Conservation (phyloP, 2,797 vertebrate genomes). For the Protonibea diacanthus region DNA sequence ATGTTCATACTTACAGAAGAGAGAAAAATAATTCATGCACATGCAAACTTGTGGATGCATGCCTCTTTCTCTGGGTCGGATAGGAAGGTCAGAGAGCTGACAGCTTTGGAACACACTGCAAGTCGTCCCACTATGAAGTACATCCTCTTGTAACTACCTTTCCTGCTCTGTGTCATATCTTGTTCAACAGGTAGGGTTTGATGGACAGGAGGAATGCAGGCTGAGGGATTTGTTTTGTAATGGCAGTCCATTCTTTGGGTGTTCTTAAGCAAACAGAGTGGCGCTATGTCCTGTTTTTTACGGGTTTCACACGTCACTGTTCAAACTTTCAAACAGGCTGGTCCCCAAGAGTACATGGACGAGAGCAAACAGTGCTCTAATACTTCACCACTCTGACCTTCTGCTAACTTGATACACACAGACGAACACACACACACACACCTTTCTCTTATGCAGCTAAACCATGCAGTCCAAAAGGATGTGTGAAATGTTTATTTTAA, state of each 20-base stretch:
- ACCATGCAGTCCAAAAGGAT: constrained; percentile 29
- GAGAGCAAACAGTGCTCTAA: constrained; percentile 78
- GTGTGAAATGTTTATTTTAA: constrained; percentile 32
- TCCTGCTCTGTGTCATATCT: constrained; percentile 66
- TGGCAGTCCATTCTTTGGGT: constrained; percentile 77
- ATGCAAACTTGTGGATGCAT: constrained; percentile 27
- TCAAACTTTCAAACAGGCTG: constrained; percentile 81
- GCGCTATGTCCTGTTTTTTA: constrained; percentile 84
- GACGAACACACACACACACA: constrained; percentile 48
- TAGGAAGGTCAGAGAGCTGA: constrained; percentile 30
- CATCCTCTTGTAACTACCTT: constrained; percentile 58
- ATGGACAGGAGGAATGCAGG: constrained; percentile 79
- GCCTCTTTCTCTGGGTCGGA: constrained; percentile 20
- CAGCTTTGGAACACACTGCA: constrained; percentile 58
- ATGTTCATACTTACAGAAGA: background rate
- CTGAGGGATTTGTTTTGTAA: constrained; percentile 77
- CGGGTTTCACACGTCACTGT: constrained; percentile 82
- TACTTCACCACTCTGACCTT: constrained; percentile 80
- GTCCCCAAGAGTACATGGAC: constrained; percentile 70
- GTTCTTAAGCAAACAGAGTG: constrained; percentile 79
- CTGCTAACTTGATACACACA: constrained; percentile 73
- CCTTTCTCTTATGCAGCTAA: constrained; percentile 36
- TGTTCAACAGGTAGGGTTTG: constrained; percentile 75
- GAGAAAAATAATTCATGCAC: background rate
- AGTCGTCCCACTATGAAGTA: constrained; percentile 47